Evolutionary conservation across 2,888 invertebrate genomes (phyloP).

Genomic region (Diloba caeruleocephala): DNA sequence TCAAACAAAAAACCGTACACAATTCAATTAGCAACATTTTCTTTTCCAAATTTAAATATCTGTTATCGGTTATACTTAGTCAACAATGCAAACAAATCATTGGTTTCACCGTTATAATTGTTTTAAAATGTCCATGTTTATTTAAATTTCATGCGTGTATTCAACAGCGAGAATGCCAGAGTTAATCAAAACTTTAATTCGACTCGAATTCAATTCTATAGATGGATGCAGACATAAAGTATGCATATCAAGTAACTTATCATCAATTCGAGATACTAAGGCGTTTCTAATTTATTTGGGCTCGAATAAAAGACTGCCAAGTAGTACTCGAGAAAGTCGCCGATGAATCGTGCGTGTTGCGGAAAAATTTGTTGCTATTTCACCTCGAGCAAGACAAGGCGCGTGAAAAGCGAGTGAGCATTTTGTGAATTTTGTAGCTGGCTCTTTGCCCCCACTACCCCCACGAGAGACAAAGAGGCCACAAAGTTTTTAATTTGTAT

Average conservation of each 20-base stretch:
- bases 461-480: no score
- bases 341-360: no score
- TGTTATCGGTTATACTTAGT: background rate
- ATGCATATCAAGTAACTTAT: background rate
- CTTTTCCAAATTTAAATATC: background rate
- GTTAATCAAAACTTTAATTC: conserved; percentile 33
- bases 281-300: no score
- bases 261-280: background rate
- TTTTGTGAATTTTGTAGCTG: no score
- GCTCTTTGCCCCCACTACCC: no score
- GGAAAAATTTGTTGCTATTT: no score
- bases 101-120: background rate
- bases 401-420: no score
- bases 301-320: no score
- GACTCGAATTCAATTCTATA: background rate
- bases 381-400: no score
- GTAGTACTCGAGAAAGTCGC: no score
- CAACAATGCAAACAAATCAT: conserved; percentile 1
- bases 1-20: background rate
- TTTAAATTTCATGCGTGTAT: conserved; percentile 20
- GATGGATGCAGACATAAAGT: background rate
- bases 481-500: no score
- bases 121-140: conserved; percentile 4
- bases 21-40: conserved; percentile 16
- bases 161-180: background rate